Conservation (phyloP, 1,140 invertebrate genomes). For the Reticulitermes speratus region DNA sequence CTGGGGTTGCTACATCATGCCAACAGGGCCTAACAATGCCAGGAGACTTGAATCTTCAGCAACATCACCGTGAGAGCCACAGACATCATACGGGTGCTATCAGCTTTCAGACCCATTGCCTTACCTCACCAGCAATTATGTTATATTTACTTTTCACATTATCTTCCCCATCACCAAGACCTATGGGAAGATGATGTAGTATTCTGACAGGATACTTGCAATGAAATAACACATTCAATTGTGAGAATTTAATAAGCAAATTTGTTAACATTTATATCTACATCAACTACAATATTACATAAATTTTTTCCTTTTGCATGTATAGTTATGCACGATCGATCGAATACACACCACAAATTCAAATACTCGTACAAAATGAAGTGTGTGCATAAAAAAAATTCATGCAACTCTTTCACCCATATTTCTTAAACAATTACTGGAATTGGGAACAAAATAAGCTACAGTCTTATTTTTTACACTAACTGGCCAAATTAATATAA, state of each 20-base stretch:
- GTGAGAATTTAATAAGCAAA: constrained; percentile 30
- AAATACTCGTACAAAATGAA: constrained; percentile 5
- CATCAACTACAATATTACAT: constrained; percentile 22
- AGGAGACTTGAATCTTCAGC: too few relatives aligned
- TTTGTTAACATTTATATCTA: constrained; percentile 28
- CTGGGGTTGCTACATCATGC: too few relatives aligned
- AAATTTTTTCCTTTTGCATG: constrained; percentile 6
- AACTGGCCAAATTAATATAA: not conserved
- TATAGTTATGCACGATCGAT: not conserved
- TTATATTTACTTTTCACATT: too few relatives aligned
- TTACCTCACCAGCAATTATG: too few relatives aligned
- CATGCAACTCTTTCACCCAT: not conserved
- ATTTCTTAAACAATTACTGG: not conserved
- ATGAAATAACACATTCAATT: not conserved
- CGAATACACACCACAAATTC: not conserved
- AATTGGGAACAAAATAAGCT: not conserved
- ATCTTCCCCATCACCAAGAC: too few relatives aligned
- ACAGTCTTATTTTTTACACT: not conserved
- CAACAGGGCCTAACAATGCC: too few relatives aligned
- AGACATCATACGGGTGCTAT: too few relatives aligned
- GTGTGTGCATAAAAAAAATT: not conserved
- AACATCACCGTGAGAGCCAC: too few relatives aligned
- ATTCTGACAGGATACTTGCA: not conserved
- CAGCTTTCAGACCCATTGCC: too few relatives aligned
- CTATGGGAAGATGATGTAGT: too few relatives aligned